Conservation (phyloP, 1,140 invertebrate genomes). For the Drosophila tristis region DNA sequence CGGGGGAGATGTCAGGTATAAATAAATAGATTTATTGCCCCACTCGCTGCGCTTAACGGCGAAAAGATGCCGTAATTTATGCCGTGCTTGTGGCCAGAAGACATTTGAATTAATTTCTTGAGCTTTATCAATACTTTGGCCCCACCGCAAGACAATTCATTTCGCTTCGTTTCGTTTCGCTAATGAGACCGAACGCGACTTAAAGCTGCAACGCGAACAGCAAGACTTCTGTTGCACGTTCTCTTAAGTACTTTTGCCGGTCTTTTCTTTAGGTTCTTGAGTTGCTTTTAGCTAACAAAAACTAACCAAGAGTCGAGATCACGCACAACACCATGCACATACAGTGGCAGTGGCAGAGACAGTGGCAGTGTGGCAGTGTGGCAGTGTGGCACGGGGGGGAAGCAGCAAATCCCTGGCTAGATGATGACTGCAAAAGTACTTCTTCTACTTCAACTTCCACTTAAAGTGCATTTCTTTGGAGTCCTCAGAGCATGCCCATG, state of each 20-base stretch:
- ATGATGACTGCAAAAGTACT: slow-evolving; percentile 68
- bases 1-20: slow-evolving; percentile 43
- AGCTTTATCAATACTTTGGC: slow-evolving; percentile 65
- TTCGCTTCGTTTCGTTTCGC: slow-evolving; percentile 14
- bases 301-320: slow-evolving; percentile 51
- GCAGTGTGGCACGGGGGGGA: slow-evolving; percentile 1
- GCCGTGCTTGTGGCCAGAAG: slow-evolving; percentile 44
- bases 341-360: not conserved
- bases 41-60: slow-evolving; percentile 29
- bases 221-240: slow-evolving; percentile 19
- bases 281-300: slow-evolving; percentile 55
- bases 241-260: slow-evolving; percentile 41
- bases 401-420: slow-evolving; percentile 7
- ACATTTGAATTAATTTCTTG: slow-evolving; percentile 69
- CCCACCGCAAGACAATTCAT: not conserved
- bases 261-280: slow-evolving; percentile 34
- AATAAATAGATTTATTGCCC: slow-evolving; percentile 71
- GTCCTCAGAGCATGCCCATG: not conserved
- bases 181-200: slow-evolving; percentile 51
- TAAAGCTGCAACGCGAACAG: slow-evolving; percentile 16
- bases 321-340: slow-evolving; percentile 14
- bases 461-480: slow-evolving; percentile 66
- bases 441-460: slow-evolving; percentile 25
- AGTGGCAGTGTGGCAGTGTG: not conserved
- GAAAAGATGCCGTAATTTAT: slow-evolving; percentile 60